Evolutionary conservation across 2,113 vertebrate genomes (phyloP).

Genomic region (Etheostoma cragini): DNA sequence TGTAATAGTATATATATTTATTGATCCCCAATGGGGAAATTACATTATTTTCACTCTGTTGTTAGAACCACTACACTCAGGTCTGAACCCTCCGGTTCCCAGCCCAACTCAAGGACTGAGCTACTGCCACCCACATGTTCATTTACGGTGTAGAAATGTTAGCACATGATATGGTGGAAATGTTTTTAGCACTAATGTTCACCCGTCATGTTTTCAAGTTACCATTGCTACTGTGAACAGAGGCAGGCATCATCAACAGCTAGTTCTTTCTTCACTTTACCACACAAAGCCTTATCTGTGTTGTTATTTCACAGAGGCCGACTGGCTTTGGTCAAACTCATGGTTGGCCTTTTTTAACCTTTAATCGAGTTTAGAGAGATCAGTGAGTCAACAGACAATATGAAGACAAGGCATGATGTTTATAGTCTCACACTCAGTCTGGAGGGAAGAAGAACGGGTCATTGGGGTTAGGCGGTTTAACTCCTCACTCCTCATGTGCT

Average conservation of each 20-base stretch:
- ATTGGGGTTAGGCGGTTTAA: conserved; percentile 40
- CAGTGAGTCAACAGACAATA: conserved; percentile 1
- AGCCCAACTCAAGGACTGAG: no score
- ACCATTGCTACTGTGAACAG: not conserved
- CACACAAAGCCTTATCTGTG: conserved; percentile 29
- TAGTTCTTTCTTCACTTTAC: conserved; percentile 2
- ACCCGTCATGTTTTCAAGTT: not conserved
- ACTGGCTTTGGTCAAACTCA: conserved; percentile 45
- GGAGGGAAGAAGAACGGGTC: conserved; percentile 30
- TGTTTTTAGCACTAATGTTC: not conserved
- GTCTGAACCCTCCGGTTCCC: no score
- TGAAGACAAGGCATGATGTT: conserved; percentile 20
- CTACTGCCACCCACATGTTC: not conserved
- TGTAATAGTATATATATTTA: no score
- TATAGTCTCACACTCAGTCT: conserved; percentile 14
- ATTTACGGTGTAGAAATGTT: not conserved
- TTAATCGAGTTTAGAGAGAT: conserved; percentile 21
- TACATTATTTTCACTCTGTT: no score
- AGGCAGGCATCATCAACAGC: not conserved
- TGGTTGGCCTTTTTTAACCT: conserved; percentile 22
- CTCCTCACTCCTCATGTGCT: conserved; percentile 37
- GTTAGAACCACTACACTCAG: no score
- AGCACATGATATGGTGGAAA: not conserved
- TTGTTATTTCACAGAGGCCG: conserved; percentile 8
- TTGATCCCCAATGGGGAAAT: no score